These are phyloP conservation scores for Oryzias sinensis DNA, from an alignment of 2,797 vertebrate species.

Conservation along the genomic window DNA sequence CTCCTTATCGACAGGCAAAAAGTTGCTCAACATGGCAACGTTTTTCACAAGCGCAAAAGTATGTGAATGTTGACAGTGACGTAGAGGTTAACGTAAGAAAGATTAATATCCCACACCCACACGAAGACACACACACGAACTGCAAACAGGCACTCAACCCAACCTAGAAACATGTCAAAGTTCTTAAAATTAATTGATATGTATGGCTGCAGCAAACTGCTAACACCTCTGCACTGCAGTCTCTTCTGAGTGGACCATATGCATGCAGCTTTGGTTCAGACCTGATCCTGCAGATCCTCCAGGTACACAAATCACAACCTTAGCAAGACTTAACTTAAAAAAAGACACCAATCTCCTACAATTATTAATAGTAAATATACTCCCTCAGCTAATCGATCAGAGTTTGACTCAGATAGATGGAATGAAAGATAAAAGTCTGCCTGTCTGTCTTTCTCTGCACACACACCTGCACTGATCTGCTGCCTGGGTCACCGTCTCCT, in stretches of 20 bases:
- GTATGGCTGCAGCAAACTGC: too few relatives aligned
- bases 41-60: slow-evolving; percentile 19
- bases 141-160: too few relatives aligned
- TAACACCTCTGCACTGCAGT: too few relatives aligned
- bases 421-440: slow-evolving; percentile 32
- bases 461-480: slow-evolving; percentile 48
- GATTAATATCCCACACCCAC: background rate
- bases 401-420: slow-evolving; percentile 20
- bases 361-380: slow-evolving; percentile 8
- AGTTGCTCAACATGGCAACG: slow-evolving; percentile 44
- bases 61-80: slow-evolving; percentile 27
- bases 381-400: slow-evolving; percentile 26
- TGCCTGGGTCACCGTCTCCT: slow-evolving; percentile 23
- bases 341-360: too few relatives aligned
- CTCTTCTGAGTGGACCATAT: too few relatives aligned
- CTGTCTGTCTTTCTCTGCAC: slow-evolving; percentile 13
- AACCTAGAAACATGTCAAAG: too few relatives aligned
- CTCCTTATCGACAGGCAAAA: slow-evolving; percentile 29
- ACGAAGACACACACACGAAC: too few relatives aligned
- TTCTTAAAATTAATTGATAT: too few relatives aligned
- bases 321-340: too few relatives aligned
- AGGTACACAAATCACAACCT: too few relatives aligned
- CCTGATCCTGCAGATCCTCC: too few relatives aligned
- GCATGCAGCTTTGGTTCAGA: too few relatives aligned
- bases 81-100: slow-evolving; percentile 8